phyloP scores from a whole-genome alignment of 1,140 invertebrate species.

The Drosophila sp. region DNA sequence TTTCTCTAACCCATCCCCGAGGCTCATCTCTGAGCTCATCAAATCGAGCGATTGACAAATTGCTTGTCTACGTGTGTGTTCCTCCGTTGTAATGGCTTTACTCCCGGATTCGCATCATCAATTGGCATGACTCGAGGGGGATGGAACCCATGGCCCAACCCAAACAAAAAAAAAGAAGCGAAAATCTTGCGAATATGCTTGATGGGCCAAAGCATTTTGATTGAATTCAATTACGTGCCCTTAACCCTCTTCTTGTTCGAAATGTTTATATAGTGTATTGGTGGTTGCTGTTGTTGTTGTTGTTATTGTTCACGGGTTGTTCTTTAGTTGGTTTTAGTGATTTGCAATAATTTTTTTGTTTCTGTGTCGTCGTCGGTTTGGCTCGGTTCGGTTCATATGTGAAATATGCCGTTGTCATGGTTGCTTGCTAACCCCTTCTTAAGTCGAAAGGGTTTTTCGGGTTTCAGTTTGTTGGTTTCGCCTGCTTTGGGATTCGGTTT shows the following conservation, averaged over 20 bases:
- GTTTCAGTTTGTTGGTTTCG: slow-evolving; percentile 22
- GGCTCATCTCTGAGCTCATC: slow-evolving; percentile 51
- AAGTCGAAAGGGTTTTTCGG: slow-evolving; percentile 51
- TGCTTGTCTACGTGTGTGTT: slow-evolving; percentile 75
- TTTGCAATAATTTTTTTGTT: slow-evolving; percentile 74
- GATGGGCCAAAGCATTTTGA: slow-evolving; percentile 83
- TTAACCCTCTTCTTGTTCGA: slow-evolving; percentile 24
- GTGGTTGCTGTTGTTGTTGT: slow-evolving; percentile 4
- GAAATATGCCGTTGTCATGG: slow-evolving; percentile 80
- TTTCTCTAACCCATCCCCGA: slow-evolving; percentile 19
- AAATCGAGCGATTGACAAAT: slow-evolving; percentile 78
- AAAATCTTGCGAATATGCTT: slow-evolving; percentile 39
- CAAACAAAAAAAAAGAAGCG: neutral
- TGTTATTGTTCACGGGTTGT: slow-evolving; percentile 41
- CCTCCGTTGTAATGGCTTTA: slow-evolving; percentile 25
- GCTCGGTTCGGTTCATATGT: slow-evolving; percentile 49
- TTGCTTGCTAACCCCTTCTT: slow-evolving; percentile 51
- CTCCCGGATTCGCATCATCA: slow-evolving; percentile 16
- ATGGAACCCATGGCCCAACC: slow-evolving; percentile 14
- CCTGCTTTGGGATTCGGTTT: slow-evolving; percentile 43
- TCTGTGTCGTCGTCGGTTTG: slow-evolving; percentile 2
- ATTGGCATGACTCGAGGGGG: slow-evolving; percentile 44
- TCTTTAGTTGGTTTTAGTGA: slow-evolving; percentile 75
- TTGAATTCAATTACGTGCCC: slow-evolving; percentile 80
- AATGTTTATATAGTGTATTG: neutral